These are phyloP conservation scores for Drosophila setifemur DNA, from an alignment of 1,140 invertebrate species.

Conservation along the genomic window DNA sequence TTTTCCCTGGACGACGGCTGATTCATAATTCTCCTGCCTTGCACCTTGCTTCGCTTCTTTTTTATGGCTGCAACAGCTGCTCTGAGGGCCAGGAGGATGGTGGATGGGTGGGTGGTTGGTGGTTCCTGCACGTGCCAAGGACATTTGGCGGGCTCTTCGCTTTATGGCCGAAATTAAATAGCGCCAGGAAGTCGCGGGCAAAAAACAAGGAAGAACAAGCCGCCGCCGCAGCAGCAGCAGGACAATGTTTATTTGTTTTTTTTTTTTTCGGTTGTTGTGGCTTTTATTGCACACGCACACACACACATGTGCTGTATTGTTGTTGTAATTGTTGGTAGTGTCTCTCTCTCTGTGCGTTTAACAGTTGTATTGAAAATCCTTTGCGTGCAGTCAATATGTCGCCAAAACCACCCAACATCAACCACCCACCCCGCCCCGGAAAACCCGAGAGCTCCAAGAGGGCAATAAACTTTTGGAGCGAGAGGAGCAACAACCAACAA, in stretches of 20 bases:
- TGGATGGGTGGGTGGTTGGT: neutral
- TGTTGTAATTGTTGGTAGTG: too few species aligned
- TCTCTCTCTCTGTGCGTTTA: slow-evolving; percentile 29
- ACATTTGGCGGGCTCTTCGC: slow-evolving; percentile 20
- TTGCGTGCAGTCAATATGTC: slow-evolving; percentile 77
- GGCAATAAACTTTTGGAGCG: slow-evolving; percentile 67
- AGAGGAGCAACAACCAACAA: slow-evolving; percentile 35
- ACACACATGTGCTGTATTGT: slow-evolving; percentile 12
- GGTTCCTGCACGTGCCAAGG: slow-evolving; percentile 57
- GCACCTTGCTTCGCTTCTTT: slow-evolving; percentile 35
- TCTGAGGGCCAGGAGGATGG: neutral
- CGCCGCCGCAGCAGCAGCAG: neutral
- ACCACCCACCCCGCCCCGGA: too few species aligned
- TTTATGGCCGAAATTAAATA: slow-evolving; percentile 58
- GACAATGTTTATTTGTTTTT: slow-evolving; percentile 11
- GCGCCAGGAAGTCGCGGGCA: slow-evolving; percentile 61
- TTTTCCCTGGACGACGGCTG: slow-evolving; percentile 10
- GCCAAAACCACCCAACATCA: slow-evolving; percentile 3
- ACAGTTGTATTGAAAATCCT: slow-evolving; percentile 52
- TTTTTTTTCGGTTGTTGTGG: slow-evolving; percentile 26
- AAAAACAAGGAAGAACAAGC: neutral
- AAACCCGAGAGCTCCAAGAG: slow-evolving; percentile 29
- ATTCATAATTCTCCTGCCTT: slow-evolving; percentile 41
- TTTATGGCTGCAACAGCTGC: slow-evolving; percentile 45
- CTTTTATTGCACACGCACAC: slow-evolving; percentile 40